A percentile compares a stretch with the other conserved stretches of the same genome.
phyloP scores from a whole-genome alignment of 1,140 invertebrate species.

The Bradysia coprophila region DNA sequence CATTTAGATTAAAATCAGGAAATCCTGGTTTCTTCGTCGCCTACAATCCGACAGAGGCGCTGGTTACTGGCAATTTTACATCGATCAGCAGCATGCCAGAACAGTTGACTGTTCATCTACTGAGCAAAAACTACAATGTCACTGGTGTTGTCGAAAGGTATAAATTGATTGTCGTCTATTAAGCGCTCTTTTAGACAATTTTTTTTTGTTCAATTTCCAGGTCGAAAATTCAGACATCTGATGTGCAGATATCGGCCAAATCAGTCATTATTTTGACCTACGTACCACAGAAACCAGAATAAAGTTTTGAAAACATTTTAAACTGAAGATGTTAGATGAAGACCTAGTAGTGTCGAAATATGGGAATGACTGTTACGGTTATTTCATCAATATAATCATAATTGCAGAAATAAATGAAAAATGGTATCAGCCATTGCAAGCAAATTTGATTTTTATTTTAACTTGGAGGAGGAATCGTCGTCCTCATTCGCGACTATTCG shows the following conservation, averaged over 20 bases:
- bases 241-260: constrained; percentile 20
- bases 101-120: constrained; percentile 32
- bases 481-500: too few relatives aligned
- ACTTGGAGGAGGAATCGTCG: too few relatives aligned
- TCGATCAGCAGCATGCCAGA: constrained; percentile 24
- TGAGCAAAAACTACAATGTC: constrained; percentile 31
- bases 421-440: too few relatives aligned
- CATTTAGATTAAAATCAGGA: constrained; percentile 42
- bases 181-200: constrained; percentile 1
- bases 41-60: constrained; percentile 33
- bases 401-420: too few relatives aligned
- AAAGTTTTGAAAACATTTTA: too few relatives aligned
- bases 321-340: too few relatives aligned
- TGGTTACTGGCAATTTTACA: constrained; percentile 27
- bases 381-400: too few relatives aligned
- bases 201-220: constrained; percentile 11
- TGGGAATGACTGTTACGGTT: too few relatives aligned
- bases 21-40: constrained; percentile 47
- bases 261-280: constrained; percentile 28
- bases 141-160: constrained; percentile 22
- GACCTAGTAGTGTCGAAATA: too few relatives aligned
- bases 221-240: constrained; percentile 12
- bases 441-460: too few relatives aligned
- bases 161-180: constrained; percentile 10
- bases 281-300: constrained; percentile 24